Evolutionary conservation across 2,113 vertebrate species (phyloP), one percentile per base, ranked within the genome.

Genomic region (Athene noctua): DNA sequence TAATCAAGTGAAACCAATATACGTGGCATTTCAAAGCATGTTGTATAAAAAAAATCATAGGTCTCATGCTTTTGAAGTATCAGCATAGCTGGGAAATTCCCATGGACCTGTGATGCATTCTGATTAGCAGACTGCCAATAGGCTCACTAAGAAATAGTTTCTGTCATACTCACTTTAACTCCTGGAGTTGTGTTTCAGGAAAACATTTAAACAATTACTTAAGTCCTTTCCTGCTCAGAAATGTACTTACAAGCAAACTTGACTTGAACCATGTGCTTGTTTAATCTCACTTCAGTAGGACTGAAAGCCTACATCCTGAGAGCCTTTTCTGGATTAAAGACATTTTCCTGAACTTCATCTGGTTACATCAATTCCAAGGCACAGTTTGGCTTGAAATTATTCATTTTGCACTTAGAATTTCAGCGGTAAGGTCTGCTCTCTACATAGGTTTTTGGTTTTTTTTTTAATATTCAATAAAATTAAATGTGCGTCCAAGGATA

Each of bases 1-100:
- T 92, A 90, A 93, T 96, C 52, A 25, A 58, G 44, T 77, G 47
- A 91, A 96, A 90, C 55, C 20, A 29, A 88, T 32, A 91, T 85
- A 40, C 10, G 16, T 61, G 51, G 38, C 55, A 72, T 92, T 86
- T 95, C 2, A 3, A 95, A 80, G 44, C 30, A 40, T 6, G 5
- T 71, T 81, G 15, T 29, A 8, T 49, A 11, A 66, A 62, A 86
- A 79, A 38, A n/a, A 5, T 12, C 4, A 74, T 6, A 46, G 8
- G 20, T 52, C 42, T 63, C 32, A 16, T 51, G 36, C 38, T 49
- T 81, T 78, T 57, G 65, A 75, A 2, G 47, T 58, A 22, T 67
- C 67, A 65, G 25, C n/a, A 25, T 32, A 58, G 18, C 52, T 85
- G 49, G 23, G n/a, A 82, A 62, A 19, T 94, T 84, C 66, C 49